These are phyloP conservation scores for Nineta flava DNA, from an alignment of 2,888 invertebrate genomes.

Conservation along the genomic window DNA sequence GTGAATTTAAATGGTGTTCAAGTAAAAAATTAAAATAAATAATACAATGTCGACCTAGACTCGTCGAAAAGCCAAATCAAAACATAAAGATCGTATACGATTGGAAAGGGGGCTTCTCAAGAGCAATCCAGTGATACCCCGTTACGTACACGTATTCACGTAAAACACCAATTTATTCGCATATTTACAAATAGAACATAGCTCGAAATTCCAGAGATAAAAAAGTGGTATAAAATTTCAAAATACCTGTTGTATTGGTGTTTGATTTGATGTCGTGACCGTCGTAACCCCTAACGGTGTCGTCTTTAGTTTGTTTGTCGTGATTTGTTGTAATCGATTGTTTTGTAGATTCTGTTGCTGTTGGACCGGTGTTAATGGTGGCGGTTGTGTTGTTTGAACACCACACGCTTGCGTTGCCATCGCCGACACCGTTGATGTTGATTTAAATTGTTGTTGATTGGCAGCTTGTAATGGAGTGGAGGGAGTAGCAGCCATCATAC, in stretches of 20 bases:
- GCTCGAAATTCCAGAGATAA: neutral
- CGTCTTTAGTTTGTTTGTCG: neutral
- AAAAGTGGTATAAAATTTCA: neutral
- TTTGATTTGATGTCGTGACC: neutral
- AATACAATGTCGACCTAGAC: too few relatives aligned
- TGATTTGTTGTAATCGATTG: slow-evolving; percentile 7
- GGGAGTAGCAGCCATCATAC: slow-evolving; percentile 20
- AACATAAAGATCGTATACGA: too few relatives aligned
- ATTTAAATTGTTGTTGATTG: slow-evolving; percentile 11
- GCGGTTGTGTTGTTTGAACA: slow-evolving; percentile 8
- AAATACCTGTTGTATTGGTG: slow-evolving; percentile 1
- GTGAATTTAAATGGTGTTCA: too few relatives aligned
- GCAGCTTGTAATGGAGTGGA: neutral
- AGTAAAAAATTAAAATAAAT: too few relatives aligned
- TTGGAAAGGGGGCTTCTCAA: too few relatives aligned
- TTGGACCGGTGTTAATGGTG: slow-evolving; percentile 9
- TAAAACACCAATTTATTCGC: too few relatives aligned
- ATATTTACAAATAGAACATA: too few relatives aligned
- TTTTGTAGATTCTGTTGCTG: slow-evolving; percentile 1
- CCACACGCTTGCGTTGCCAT: slow-evolving; percentile 7
- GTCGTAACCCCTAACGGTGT: neutral
- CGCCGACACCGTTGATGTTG: slow-evolving; percentile 14
- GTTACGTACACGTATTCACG: too few relatives aligned
- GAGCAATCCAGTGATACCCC: too few relatives aligned
- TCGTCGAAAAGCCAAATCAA: too few relatives aligned